Evolutionary conservation across 2,888 invertebrate genomes (phyloP), one percentile per base, ranked within the genome.

Genomic region (Plebejus anna): DNA sequence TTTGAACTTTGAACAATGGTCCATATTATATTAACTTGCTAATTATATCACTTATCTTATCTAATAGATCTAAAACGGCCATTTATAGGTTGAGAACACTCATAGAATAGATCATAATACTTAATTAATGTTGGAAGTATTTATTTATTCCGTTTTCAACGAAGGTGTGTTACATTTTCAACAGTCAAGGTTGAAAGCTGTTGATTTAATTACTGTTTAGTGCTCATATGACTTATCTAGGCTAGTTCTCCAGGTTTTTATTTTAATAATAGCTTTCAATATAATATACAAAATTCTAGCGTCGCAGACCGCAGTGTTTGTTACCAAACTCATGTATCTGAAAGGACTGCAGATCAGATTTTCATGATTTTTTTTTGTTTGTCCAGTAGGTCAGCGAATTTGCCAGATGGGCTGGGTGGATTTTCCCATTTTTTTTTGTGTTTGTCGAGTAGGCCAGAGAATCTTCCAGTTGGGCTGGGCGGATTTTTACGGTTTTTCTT

Each of bases 161-260:
- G 32, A 66, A 66, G 13, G 32, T 66, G 66, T 66, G 66, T 66
- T 66, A 66, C 66, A 36, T 66, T 66, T 66, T 66, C 11, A 61
- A 61, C 32, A 32, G 32, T 66, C 32, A 66, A 66, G 66, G 66
- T 66, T 66, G 16, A 66, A 66, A 36, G 66, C 66, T 36, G 22
- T 61, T 11, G 22, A 61, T 66, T 66, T 32, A 66, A 66, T 61
- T 66, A 66, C 32, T 66, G 11, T 61, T 61, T 66, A 66, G 16
- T 66, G 11, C 32, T 28, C 61, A 66, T 66, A 5, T 66, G 66
- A 28, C 32, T 6, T 59, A 22, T 61, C 6, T 28, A 7, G 61
- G 11, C 7, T 9, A 9, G 61, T 32, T 1, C 11, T 11, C 11
- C 2, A 7, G 22, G 7, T 59, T 59, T 59, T 55, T 38, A 38